A percentile compares a stretch with the other conserved stretches of the same genome.
phyloP scores from a whole-genome alignment of 2,797 vertebrate species.

The Sarcoramphus papa region DNA sequence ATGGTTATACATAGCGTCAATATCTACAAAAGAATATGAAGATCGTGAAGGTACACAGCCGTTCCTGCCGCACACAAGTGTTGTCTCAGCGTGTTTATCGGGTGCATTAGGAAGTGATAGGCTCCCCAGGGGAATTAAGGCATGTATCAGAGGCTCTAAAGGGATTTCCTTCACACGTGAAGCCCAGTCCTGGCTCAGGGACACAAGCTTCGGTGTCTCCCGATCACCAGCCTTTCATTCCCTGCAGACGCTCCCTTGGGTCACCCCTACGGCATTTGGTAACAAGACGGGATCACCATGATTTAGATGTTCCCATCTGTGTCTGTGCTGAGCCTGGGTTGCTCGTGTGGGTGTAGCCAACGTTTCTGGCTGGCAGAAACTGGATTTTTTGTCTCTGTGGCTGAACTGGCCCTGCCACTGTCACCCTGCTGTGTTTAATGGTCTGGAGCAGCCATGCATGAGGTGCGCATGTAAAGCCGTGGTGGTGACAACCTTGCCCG shows the following conservation, averaged over 20 bases:
- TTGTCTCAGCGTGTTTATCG: neutral
- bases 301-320: neutral
- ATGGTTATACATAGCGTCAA: neutral
- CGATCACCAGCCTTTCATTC: neutral
- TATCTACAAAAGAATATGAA: neutral
- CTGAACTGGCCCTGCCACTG: neutral
- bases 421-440: neutral
- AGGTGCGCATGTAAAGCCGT: too few species aligned
- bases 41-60: neutral
- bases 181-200: neutral
- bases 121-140: neutral
- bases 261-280: neutral
- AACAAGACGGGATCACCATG: too few species aligned
- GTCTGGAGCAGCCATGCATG: neutral
- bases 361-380: neutral
- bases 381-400: neutral
- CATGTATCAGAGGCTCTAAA: neutral
- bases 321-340: neutral
- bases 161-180: neutral
- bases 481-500: neutral
- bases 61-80: rapidly evolving
- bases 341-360: neutral
- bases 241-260: neutral
- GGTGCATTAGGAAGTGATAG: neutral
- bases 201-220: neutral